Base-by-base conservation (phyloP, 1,140 invertebrate genomes). In the Sipha flava region DNA sequence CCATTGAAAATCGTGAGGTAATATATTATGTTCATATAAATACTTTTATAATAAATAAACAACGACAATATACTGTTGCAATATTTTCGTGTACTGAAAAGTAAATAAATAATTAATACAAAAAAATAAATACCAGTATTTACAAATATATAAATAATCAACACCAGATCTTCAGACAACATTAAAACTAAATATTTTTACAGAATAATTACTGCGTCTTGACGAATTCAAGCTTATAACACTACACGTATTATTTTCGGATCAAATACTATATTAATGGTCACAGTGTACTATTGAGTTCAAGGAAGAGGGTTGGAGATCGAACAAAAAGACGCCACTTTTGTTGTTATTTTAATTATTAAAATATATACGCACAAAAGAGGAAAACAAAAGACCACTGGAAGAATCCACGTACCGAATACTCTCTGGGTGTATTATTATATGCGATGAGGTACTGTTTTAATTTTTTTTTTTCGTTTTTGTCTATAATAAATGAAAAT, bases 331-430 rank as follows among this genome's bases (percentile, higher is more conserved):
- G 10, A 66, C 14, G 37, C 21, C 64, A 66, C 37, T 43, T 66
- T 66, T 40, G 64, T 66, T 66, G 37, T 66, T 31, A 5, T 75
- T 75, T 75, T 75, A 75, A 75, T 75, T 54, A 75, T 52, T 75
- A 52, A 75, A 75, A 70, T 47, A 54, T 75, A 31, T 34, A 34
- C 4, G 31, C 26, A 7, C 14, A 26, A 47, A 72, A 12, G 59
- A 14, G 26, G 16, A 23, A 21, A 75, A 52, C 70, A 75, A 75
- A 54, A 75, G 49, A 37, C 31, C 18, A 37, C 37, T 31, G 43
- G 23, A 31, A 72, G 43, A 47, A 49, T n/a, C 29, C 18, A 5
- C 23, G n/a, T n/a, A 54, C 16, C 26, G 49, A 73, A 34, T 26
- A 12, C 21, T n/a, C 43, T 23, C 34, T 12, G 14, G 23, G 21